Evolutionary conservation across 2,113 vertebrate species (phyloP), one percentile per base, ranked within the genome.

Genomic region (Apodemus speciosus): DNA sequence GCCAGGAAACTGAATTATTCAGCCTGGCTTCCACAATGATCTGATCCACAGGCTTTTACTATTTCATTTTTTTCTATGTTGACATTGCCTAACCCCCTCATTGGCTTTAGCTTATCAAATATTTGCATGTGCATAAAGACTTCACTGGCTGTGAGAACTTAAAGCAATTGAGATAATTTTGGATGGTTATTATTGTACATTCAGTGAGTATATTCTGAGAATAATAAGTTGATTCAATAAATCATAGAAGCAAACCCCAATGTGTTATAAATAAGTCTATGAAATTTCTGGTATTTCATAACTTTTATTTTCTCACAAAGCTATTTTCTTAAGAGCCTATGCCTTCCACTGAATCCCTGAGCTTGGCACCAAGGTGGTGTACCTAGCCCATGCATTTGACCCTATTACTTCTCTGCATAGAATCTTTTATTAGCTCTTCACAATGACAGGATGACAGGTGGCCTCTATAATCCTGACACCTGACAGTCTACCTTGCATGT

Each of bases 1-100:
- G n/a, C 46, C 38, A 69, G 53, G 81, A 90, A 51, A 85, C 49
- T 81, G 40, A 96, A 96, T 95, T 96, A 91, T 93, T 96, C 89
- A 96, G 56, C 14, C 84, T 95, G 89, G 56, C 88, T 94, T 97
- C 46, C 23, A 68, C 21, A 38, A 23, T 30, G 40, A 93, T 90
- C 81, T 93, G 46, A 94, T 93, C 91, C 51, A 81, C 0, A 49
- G 88, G 60, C 51, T 89, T 93, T 93, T n/a, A 71, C 71, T 83
- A n/a, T 81, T 88, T 90, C 32, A 58, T 6, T 85, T 94, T 9
- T 89, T 83, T 40, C 46, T 76, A 0, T 92, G 43, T 77, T 96
- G 81, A 93, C 77, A 90, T 53, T 88, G 38, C 81, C 77, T 88
- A 77, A 88, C 8, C 35, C 53, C 21, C n/a, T 86, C 81, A 84